Evolutionary conservation across 2,888 invertebrate species (phyloP).

Genomic region (Melinaea menophilus): DNA sequence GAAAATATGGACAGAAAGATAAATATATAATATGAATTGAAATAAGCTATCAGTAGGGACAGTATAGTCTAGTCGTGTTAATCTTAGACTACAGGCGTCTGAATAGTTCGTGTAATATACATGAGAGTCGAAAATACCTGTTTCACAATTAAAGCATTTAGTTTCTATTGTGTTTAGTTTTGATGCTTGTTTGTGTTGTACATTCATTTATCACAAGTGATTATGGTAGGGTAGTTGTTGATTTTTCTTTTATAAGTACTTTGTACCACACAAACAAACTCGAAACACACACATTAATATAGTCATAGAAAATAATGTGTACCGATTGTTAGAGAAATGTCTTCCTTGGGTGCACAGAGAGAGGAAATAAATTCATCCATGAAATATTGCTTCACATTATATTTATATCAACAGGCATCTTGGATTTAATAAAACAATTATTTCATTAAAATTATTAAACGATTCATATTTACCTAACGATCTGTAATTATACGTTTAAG

Average conservation of each 20-base stretch:
- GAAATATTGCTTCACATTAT: conserved; percentile 1
- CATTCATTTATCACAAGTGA: neutral
- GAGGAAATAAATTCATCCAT: neutral
- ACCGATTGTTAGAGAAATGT: conserved; percentile 2
- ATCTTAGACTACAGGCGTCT: conserved; percentile 53
- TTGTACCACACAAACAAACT: conserved; percentile 19
- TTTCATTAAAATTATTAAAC: conserved; percentile 7
- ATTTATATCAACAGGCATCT: neutral
- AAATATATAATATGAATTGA: neutral
- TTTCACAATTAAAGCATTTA: conserved; percentile 74
- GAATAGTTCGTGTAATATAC: conserved; percentile 58
- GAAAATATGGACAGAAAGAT: conserved; percentile 1
- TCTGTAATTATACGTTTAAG: conserved; percentile 34
- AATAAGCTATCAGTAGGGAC: conserved; percentile 16
- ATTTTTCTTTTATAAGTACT: neutral
- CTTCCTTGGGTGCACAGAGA: neutral
- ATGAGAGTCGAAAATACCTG: conserved; percentile 74
- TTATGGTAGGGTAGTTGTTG: neutral
- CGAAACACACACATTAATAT: conserved; percentile 11
- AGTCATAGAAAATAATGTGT: conserved; percentile 10
- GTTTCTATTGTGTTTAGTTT: conserved; percentile 66
- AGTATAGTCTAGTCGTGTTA: conserved; percentile 38
- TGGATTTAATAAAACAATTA: neutral
- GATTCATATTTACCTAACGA: conserved; percentile 13
- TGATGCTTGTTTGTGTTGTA: conserved; percentile 32